Base-by-base conservation (phyloP, 2,113 vertebrate genomes). In the Gadus chalcogrammus region DNA sequence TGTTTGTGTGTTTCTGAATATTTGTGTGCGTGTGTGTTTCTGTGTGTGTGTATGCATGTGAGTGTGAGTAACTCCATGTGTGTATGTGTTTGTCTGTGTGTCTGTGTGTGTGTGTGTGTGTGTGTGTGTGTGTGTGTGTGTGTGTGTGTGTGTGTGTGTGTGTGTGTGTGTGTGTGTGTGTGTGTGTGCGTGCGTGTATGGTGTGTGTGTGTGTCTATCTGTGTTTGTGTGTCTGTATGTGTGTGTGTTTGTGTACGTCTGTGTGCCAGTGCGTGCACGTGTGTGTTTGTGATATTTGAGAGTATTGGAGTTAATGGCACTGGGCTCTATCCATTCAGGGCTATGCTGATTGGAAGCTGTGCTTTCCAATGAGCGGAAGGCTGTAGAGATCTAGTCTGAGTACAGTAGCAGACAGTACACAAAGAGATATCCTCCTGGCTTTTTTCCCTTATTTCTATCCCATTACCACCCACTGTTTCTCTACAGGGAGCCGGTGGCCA, bases 271-370 rank as follows among this genome's bases (percentile, higher is more conserved):
- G 65, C 53, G n/a, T 24, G 42, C 7, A 20, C 53, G 48, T 53
- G n/a, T 66, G 65, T 24, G 65, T 56, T 76, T 71, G 42, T 77
- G 66, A 3, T 11, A 15, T 22, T 55, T 55, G 53, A 12, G 53
- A 3, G 59, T 72, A 48, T 56, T 55, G 24, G 72, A 62, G 67
- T 77, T 82, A 79, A 75, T 75, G 75, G 77, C 73, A 79, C 74
- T 5, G 63, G 77, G 72, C 20, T 35, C 66, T 72, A 78, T 85
- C 38, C 70, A 73, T 65, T 74, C 71, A 53, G 73, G 53, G 62
- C n/a, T 78, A 75, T 82, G 80, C 60, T 75, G 84, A 87, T 87
- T 84, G 82, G 80, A 85, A 79, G 67, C 65, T 66, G 64, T 70
- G 75, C 65, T 77, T 77, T 70, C 75, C 77, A 75, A 74, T 77